Conservation (phyloP, 53 echinoderm and acorn worm genomes). For the Paracentrotus lividus region DNA sequence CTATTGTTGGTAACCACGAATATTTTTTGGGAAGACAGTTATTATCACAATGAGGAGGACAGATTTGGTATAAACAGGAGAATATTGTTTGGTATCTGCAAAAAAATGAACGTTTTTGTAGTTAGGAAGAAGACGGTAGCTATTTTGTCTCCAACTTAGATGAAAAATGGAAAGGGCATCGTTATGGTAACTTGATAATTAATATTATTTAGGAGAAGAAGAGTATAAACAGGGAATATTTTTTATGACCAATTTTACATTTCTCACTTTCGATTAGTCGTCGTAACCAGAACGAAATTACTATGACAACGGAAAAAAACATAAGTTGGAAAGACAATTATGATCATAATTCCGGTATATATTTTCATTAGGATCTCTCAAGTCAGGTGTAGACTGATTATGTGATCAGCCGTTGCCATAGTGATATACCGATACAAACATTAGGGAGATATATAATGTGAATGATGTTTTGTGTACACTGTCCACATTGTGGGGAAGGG, state of each 20-base stretch:
- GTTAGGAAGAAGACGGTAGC: no score
- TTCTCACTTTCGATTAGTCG: neutral
- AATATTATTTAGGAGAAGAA: no score
- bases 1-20: no score
- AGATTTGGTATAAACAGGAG: no score
- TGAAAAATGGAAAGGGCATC: no score
- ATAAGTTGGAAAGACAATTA: neutral
- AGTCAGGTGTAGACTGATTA: neutral
- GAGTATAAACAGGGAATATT: no score
- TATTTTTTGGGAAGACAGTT: no score
- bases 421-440: neutral
- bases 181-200: no score
- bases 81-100: no score
- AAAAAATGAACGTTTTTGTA: no score
- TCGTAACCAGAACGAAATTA: neutral
- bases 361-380: neutral
- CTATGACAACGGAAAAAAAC: neutral
- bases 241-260: neutral
- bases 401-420: slow-evolving; percentile 15
- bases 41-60: no score
- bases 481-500: neutral
- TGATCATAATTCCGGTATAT: neutral
- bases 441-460: neutral
- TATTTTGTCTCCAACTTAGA: no score
- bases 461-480: slow-evolving; percentile 15